phyloP scores from a whole-genome alignment of 2,888 invertebrate genomes.

The Cephus nigrinus region DNA sequence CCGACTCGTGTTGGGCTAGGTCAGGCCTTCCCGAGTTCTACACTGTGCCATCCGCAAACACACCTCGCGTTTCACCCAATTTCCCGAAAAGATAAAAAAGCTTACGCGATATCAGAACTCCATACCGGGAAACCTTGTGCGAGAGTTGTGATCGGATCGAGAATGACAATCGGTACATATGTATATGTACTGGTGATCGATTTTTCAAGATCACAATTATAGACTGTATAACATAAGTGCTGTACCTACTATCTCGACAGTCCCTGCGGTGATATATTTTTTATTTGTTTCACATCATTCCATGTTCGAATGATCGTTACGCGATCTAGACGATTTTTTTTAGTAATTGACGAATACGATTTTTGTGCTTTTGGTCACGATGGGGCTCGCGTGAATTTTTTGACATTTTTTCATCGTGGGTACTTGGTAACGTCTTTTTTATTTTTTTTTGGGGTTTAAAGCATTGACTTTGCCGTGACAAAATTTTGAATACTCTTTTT shows the following conservation, averaged over 20 bases:
- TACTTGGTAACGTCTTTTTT: background rate
- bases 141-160: background rate
- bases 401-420: background rate
- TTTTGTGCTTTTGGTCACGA: background rate
- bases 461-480: background rate
- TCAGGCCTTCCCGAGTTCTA: slow-evolving; percentile 65
- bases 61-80: slow-evolving; percentile 8
- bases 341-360: background rate
- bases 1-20: slow-evolving; percentile 65
- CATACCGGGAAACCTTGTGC: background rate
- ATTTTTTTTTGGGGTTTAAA: background rate
- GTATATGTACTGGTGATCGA: background rate
- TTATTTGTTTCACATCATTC: background rate
- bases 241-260: background rate
- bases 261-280: background rate
- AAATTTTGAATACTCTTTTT: background rate
- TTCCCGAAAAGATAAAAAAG: background rate
- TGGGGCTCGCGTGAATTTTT: background rate
- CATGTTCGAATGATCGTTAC: background rate
- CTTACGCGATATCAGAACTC: background rate
- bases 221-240: background rate
- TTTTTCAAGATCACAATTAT: background rate
- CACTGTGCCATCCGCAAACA: slow-evolving; percentile 61
- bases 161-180: background rate
- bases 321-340: background rate